Evolutionary conservation across 2,797 vertebrate species (phyloP).

Genomic region (Cyclopterus lumpus): DNA sequence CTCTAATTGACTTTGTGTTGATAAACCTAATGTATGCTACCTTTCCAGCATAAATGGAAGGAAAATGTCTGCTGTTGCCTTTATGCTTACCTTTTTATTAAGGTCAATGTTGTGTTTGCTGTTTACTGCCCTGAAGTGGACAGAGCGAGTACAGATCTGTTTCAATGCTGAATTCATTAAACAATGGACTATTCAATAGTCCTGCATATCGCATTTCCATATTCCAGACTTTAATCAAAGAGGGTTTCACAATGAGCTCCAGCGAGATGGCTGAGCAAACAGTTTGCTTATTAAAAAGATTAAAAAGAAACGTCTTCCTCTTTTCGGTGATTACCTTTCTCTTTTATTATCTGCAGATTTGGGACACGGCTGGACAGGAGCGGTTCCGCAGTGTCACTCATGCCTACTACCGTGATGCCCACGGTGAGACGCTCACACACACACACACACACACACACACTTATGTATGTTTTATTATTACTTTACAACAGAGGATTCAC

Average conservation of each 20-base stretch:
- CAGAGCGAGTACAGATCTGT: neutral
- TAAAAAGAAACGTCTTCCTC: constrained; percentile 5
- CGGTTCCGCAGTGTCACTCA: constrained; percentile 91
- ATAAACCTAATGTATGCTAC: neutral
- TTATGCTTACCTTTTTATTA: neutral
- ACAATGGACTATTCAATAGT: neutral
- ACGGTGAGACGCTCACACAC: constrained; percentile 82
- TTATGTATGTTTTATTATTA: neutral
- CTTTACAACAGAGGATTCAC: neutral
- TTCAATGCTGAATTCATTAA: constrained; percentile 5
- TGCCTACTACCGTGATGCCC: constrained; percentile 90
- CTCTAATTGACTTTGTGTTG: neutral
- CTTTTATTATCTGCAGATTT: constrained; percentile 83
- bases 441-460: constrained; percentile 3
- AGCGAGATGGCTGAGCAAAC: constrained; percentile 26
- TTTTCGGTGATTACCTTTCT: constrained; percentile 18
- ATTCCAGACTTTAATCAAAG: constrained; percentile 24
- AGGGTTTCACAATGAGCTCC: constrained; percentile 3
- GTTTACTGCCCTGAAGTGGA: neutral
- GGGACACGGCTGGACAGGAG: constrained; percentile 93
- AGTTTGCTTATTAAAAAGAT: constrained; percentile 30
- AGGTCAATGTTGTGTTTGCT: neutral
- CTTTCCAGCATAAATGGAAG: neutral
- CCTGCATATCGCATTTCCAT: constrained; percentile 24
- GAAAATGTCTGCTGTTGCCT: neutral